phyloP scores from a whole-genome alignment of 2,797 vertebrate species.

The Cynopterus sphinx region DNA sequence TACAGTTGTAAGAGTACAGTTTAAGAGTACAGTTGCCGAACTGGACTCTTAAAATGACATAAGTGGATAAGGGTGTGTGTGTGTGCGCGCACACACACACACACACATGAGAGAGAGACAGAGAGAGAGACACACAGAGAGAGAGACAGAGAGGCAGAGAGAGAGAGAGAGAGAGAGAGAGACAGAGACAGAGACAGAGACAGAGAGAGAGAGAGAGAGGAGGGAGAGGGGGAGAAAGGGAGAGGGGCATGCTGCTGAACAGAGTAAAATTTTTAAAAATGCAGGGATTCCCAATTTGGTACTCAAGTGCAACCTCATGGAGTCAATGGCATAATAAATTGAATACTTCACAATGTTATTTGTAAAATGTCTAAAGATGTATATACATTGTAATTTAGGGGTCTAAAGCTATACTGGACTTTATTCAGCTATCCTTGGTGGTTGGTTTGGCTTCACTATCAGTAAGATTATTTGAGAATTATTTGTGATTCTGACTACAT shows the following conservation, averaged over 20 bases:
- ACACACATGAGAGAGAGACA: too few species aligned
- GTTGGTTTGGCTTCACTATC: background rate
- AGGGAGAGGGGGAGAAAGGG: too few species aligned
- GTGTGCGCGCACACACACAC: too few species aligned
- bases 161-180: too few species aligned
- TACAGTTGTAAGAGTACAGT: background rate
- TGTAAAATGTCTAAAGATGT: background rate
- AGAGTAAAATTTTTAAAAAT: background rate
- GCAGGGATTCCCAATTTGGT: background rate
- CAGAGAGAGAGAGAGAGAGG: too few species aligned
- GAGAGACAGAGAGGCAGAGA: too few species aligned
- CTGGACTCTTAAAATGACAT: background rate
- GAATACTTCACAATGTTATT: background rate
- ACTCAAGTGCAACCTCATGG: background rate
- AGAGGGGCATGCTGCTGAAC: background rate
- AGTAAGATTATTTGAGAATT: background rate
- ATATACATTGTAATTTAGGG: background rate
- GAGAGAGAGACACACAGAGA: too few species aligned
- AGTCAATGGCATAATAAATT: background rate
- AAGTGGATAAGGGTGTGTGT: background rate
- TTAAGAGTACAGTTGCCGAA: background rate
- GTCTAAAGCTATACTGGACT: background rate
- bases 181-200: too few species aligned
- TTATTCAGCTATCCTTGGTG: background rate
- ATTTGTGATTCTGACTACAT: background rate